Percentiles rank a stretch among this genome's conserved stretches.
phyloP scores from a whole-genome alignment of 2,797 vertebrate genomes.

The Intellagama lesueurii region DNA sequence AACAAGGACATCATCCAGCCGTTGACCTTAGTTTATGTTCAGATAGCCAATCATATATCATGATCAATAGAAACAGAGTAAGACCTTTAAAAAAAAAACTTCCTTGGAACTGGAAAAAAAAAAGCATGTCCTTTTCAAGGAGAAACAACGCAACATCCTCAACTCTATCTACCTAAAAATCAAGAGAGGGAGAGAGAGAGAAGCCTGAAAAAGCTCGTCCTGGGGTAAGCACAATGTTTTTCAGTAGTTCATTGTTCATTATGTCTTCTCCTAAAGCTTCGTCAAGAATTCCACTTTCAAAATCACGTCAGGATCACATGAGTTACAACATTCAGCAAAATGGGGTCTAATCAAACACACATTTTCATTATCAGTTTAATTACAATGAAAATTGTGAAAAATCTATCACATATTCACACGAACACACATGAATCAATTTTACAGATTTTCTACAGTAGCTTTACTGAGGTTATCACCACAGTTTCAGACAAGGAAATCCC shows the following conservation, averaged over 20 bases:
- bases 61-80: constrained; percentile 1
- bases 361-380: background rate
- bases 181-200: background rate
- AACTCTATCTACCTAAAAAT: background rate
- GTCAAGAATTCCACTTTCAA: constrained; percentile 8
- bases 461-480: background rate
- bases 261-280: background rate
- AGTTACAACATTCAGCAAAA: background rate
- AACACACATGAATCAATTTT: background rate
- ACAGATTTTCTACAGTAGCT: background rate
- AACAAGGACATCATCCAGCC: constrained; percentile 30
- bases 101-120: constrained; percentile 55
- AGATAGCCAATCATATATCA: constrained; percentile 29
- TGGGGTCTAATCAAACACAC: background rate
- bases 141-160: background rate
- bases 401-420: background rate
- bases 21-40: constrained; percentile 11
- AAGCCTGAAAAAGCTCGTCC: background rate
- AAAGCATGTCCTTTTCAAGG: constrained; percentile 16
- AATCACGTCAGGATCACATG: background rate
- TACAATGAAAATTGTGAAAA: background rate
- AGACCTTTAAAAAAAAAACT: background rate
- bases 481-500: background rate
- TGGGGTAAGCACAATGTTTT: background rate
- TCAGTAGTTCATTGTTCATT: background rate